Conservation (phyloP, 2,113 vertebrate species). For the Calyptommatus sinebrachiatus region DNA sequence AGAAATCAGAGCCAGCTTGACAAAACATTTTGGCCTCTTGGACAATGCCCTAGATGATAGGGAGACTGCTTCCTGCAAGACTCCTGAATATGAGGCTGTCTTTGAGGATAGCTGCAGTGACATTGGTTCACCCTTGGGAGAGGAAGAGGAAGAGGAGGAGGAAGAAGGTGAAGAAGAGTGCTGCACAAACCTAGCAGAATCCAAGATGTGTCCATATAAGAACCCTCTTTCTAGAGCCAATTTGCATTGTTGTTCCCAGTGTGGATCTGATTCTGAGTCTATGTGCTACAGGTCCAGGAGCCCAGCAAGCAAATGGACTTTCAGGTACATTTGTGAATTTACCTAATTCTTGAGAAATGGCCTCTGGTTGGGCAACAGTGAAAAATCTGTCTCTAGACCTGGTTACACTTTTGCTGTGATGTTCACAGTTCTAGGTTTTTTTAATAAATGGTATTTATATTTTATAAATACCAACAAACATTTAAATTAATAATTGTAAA, state of each 20-base stretch:
- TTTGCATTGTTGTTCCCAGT: constrained; percentile 67
- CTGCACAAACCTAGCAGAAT: constrained; percentile 44
- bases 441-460: too few relatives aligned
- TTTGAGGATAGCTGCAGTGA: constrained; percentile 79
- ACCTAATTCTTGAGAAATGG: not conserved
- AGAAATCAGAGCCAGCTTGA: constrained; percentile 82
- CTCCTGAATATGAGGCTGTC: constrained; percentile 69
- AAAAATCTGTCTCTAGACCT: too few relatives aligned
- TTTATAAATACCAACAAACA: too few relatives aligned
- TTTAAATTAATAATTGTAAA: too few relatives aligned
- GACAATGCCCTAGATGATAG: constrained; percentile 71
- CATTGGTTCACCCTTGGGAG: constrained; percentile 63
- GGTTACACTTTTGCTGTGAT: too few relatives aligned
- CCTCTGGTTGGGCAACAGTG: not conserved
- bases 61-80: constrained; percentile 69
- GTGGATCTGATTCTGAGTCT: constrained; percentile 72
- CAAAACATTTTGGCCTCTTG: constrained; percentile 80
- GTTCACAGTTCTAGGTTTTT: too few relatives aligned
- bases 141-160: constrained; percentile 63
- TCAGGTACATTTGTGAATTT: constrained; percentile 75
- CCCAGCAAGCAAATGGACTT: constrained; percentile 77
- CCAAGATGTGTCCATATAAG: constrained; percentile 71
- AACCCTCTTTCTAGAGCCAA: constrained; percentile 65
- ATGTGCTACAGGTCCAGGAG: constrained; percentile 80
- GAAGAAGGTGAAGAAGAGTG: constrained; percentile 63